Base-by-base conservation (phyloP, 2,888 invertebrate species). In the Alentia gelatinosa region DNA sequence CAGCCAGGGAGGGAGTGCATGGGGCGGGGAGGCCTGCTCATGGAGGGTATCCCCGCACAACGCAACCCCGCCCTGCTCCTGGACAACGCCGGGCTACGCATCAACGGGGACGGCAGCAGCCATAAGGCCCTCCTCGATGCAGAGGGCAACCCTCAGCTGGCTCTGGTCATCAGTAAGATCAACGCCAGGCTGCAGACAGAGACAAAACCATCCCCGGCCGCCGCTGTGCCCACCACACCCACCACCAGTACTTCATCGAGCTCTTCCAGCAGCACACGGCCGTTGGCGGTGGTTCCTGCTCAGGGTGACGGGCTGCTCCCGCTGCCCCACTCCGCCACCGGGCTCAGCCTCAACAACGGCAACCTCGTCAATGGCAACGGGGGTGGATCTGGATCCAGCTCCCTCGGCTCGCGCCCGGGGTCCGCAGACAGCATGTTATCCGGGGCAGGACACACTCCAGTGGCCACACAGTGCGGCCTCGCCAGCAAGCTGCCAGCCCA, bases 341-440 rank as follows among this genome's bases (percentile, higher is more conserved):
- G n/a, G 33, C 30, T 63, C 47, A 89, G 39, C 63, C 26, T 68
- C 63, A 63, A 50, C 50, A 90, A 79, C 33, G 86, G 86, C 19
- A 86, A 86, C 86, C 47, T 86, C 26, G 42, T 86, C 30, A 86
- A 86, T 86, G 86, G 86, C 30, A 79, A 7, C n/a, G 86, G 47
- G 23, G 15, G 39, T 1, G 90, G 90, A 0, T 90, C 90, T 15
- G 75, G 79, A 4, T 90, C 90, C 30, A 86, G 86, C 23, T 74
- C 90, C 12, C 56, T 79, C 0, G 89, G 89, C 12, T 90, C 90
- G 23, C 37, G 90, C 26, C 90, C 90, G 0, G 90, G 90, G 5
- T 90, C 90, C 1, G 83, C 90, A 23, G 90, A 90, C 33, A 90
- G 90, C 37, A 35, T 90, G 50, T 40, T 89, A 12, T 74, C 68